These are phyloP conservation scores for Gastrophysa polygoni DNA, from an alignment of 2,888 invertebrate species.

Conservation along the genomic window DNA sequence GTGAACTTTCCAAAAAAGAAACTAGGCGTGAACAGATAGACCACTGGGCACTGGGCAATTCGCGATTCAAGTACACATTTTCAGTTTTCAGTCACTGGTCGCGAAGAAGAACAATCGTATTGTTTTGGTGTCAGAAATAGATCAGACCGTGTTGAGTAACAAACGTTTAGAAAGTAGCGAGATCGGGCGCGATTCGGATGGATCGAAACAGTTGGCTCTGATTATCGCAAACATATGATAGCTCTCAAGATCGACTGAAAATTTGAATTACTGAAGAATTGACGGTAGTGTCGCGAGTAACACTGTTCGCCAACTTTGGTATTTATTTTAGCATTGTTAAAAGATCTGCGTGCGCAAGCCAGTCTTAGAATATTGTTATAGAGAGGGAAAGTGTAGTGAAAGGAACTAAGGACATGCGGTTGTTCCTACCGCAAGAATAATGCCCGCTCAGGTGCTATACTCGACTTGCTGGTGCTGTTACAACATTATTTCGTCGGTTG, in stretches of 20 bases:
- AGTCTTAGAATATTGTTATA: conserved; percentile 27
- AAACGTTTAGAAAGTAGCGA: conserved; percentile 34
- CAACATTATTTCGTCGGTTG: background rate
- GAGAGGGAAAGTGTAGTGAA: conserved; percentile 42
- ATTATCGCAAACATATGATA: conserved; percentile 29
- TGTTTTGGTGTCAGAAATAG: background rate
- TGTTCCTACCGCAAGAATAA: conserved; percentile 20
- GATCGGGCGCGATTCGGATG: conserved; percentile 19
- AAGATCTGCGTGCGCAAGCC: conserved; percentile 31
- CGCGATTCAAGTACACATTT: conserved; percentile 21
- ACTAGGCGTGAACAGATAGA: conserved; percentile 25
- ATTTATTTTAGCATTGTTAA: conserved; percentile 37
- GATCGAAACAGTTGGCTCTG: conserved; percentile 5
- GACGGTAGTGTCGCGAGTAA: conserved; percentile 35
- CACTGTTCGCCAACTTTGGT: conserved; percentile 37
- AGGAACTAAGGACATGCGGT: conserved; percentile 36
- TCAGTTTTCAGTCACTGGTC: background rate
- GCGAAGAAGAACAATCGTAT: background rate
- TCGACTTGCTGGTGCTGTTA: conserved; percentile 17
- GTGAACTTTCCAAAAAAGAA: conserved; percentile 25
- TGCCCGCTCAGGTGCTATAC: conserved; percentile 29
- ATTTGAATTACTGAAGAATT: conserved; percentile 29
- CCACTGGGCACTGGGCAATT: conserved; percentile 29
- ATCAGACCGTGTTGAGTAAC: conserved; percentile 27
- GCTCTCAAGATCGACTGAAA: conserved; percentile 29